Base-by-base conservation (phyloP, 2,888 invertebrate species). In the Mythimna pallens region DNA sequence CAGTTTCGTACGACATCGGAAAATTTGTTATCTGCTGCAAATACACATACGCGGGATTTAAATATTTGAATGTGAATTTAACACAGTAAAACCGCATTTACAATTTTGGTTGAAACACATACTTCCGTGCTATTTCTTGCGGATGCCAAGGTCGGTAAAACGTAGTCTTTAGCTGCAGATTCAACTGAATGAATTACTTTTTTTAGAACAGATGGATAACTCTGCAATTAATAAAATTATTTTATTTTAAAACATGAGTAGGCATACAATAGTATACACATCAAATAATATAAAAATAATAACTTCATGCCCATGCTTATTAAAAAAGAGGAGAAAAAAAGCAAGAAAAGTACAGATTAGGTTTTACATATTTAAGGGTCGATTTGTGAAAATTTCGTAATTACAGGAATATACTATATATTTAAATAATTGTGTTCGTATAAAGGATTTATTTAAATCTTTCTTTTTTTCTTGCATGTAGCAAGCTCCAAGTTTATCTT, bases 191-290 rank as follows among this genome's bases (percentile, higher is more conserved):
- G 86, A 75, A 88, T 91, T 0, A 96, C 95, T 92, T 95, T 96
- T 77, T 88, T 91, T 65, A 95, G 86, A 58, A 96, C 95, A 1
- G 94, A 90, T 20, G 96, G 96, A 83, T 96, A 96, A 81, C 95
- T 95, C 96, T 96, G 87, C 71, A 93, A 93, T 69, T 10, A 55
- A 7, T 43, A 43, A 12, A 43, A 43, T 43, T 43, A 14, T 43
- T 43, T 43, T 43, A 43, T 14, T 14, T 14, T 14, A 14, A 43
- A 43, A 43, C 14, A 43, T 43, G 14, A 43, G 43, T 43, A 30
- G 30, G 30, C 3, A 43, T 14, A 14, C 10, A 30, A 30, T 30
- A 2, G 30, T 30, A 30, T 30, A 30, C 30, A 36, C 9, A 40
- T 40, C 40, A 40, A 40, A 40, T 40, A 40, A 40, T 40, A 7